Percentiles rank a stretch among this genome's conserved stretches.
Evolutionary conservation across 2,888 invertebrate species (phyloP).

Genomic region (Eupithecia inturbata): DNA sequence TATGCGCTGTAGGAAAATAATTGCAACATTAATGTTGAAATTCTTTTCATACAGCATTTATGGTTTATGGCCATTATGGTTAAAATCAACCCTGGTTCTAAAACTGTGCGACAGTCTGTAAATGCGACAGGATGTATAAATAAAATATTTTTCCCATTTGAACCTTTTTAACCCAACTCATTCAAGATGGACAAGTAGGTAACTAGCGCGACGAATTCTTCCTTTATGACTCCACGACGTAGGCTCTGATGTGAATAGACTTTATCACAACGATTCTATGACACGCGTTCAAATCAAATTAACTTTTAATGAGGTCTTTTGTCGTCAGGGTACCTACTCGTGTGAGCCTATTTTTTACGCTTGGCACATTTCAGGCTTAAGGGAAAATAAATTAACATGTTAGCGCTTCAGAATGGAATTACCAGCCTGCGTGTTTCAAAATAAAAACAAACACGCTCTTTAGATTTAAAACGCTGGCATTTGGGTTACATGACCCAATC

Average conservation of each 20-base stretch:
- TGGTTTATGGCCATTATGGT: neutral
- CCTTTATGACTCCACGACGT: constrained; percentile 26
- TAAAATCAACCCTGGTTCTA: neutral
- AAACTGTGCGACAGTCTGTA: too few relatives aligned
- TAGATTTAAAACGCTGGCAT: neutral
- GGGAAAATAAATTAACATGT: constrained; percentile 20
- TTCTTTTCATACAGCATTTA: neutral
- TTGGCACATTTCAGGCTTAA: constrained; percentile 23
- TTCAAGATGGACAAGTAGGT: constrained; percentile 21
- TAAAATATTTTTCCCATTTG: constrained; percentile 21
- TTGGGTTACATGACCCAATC: too few relatives aligned
- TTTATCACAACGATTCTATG: constrained; percentile 32
- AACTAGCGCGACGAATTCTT: constrained; percentile 17
- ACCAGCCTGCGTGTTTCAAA: neutral
- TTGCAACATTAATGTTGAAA: neutral
- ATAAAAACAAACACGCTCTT: neutral
- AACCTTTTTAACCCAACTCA: constrained; percentile 23
- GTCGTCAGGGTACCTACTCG: constrained; percentile 31
- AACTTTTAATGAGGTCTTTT: constrained; percentile 45
- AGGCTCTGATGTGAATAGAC: constrained; percentile 27
- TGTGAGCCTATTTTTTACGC: constrained; percentile 27
- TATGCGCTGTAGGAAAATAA: too few relatives aligned
- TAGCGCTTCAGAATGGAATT: constrained; percentile 6
- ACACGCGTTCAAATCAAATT: constrained; percentile 43
- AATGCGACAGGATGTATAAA: neutral